Evolutionary conservation across 2,113 vertebrate genomes (phyloP), one percentile per base, ranked within the genome.

Genomic region (Eulemur rufifrons): DNA sequence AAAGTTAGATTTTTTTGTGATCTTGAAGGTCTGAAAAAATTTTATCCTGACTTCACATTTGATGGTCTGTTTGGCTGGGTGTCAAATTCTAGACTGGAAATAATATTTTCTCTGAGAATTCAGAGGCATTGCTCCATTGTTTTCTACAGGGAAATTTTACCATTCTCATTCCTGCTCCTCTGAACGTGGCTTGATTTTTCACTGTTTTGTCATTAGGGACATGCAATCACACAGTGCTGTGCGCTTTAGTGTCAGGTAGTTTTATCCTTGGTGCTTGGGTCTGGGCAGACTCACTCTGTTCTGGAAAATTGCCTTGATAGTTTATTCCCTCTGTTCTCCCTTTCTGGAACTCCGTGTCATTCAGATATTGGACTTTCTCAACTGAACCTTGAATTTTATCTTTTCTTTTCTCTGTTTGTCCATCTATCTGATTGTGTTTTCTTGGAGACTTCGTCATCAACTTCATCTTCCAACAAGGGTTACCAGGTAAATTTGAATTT

Each of bases 281-380:
- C 37, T 94, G 42, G 39, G 17, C 61, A 73, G 81, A 88, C 50
- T 66, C 71, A 66, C 25, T 91, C 63, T 32, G n/a, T 89, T 90
- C 11, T 39, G 5, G 52, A 82, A 87, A 69, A 50, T 74, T 93
- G 68, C 17, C 25, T 61, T 20, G 6, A 52, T 64, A 73, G 80
- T 52, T 83, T n/a, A 56, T 81, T 88, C 27, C 21, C 10, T 89
- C 66, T 69, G 0, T 54, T 59, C 32, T 83, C n/a, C 27, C 52
- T 91, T 95, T 81, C 39, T 64, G 27, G 15, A 50, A 78, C 37
- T 77, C 15, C 37, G 91, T 90, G 27, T 47, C 68, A 83, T 87
- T 96, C 59, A 90, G 73, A 92, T 95, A 84, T 39, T 84, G 47
- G 29, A 61, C 15, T 74, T 88, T 37, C 74, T 91, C 47, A 94